Conservation (phyloP, 2,113 vertebrate genomes). For the Ictidomys tridecemlineatus region DNA sequence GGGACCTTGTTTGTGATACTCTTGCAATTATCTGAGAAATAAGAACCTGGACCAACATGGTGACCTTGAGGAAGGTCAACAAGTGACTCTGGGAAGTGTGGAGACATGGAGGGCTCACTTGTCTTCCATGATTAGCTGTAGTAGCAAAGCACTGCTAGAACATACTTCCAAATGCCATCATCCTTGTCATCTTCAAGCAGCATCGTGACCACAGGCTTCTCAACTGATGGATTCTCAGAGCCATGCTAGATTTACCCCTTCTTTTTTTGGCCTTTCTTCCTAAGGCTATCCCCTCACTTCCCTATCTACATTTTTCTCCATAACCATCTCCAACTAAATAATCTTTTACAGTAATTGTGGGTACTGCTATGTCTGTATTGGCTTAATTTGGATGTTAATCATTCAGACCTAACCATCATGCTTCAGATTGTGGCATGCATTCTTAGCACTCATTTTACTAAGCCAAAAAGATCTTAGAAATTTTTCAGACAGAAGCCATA, state of each 20-base stretch:
- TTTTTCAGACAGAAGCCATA: neutral
- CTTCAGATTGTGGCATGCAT: neutral
- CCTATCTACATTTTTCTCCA: neutral
- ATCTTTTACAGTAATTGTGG: neutral
- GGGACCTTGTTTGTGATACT: neutral
- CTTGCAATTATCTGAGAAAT: neutral
- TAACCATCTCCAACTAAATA: neutral
- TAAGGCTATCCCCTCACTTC: neutral
- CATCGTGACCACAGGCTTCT: too few relatives aligned
- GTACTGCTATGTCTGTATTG: neutral
- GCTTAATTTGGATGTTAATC: constrained; percentile 31
- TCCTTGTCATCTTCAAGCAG: neutral
- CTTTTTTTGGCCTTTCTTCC: neutral
- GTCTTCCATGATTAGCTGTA: neutral
- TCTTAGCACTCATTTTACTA: neutral
- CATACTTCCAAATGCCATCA: neutral
- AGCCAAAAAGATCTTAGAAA: neutral
- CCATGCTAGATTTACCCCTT: neutral
- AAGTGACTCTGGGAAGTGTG: neutral
- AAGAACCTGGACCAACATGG: neutral
- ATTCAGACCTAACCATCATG: neutral
- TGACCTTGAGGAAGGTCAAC: neutral
- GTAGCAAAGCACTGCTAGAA: neutral
- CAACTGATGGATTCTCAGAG: neutral
- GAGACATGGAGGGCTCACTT: neutral